phyloP scores from a whole-genome alignment of 2,797 vertebrate genomes.

The Esox masquinongy region DNA sequence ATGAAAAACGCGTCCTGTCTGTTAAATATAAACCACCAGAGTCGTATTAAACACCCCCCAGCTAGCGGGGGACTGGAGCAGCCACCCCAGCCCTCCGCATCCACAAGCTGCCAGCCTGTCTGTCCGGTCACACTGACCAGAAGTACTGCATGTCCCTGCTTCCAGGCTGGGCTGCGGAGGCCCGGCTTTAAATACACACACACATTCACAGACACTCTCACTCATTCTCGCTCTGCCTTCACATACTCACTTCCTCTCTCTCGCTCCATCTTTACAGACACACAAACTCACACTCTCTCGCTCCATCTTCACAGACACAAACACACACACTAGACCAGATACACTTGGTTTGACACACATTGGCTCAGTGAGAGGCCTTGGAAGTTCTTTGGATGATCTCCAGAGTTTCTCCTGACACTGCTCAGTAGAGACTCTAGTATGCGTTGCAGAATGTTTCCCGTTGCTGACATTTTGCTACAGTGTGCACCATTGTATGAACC shows the following conservation, averaged over 20 bases:
- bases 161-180: neutral
- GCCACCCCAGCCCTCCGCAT: neutral
- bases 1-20: neutral
- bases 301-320: too few species aligned
- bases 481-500: neutral
- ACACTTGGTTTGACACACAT: neutral
- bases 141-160: neutral
- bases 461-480: too few species aligned
- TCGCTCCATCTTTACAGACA: too few species aligned
- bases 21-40: slow-evolving; percentile 2
- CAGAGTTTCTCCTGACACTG: too few species aligned
- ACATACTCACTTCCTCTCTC: neutral
- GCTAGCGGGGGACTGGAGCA: neutral
- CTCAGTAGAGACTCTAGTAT: too few species aligned
- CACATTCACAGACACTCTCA: neutral
- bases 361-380: neutral
- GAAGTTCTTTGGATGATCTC: neutral
- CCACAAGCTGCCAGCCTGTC: neutral
- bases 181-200: neutral
- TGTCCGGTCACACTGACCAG: neutral
- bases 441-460: too few species aligned
- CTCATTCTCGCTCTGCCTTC: neutral
- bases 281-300: too few species aligned
- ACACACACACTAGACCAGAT: neutral
- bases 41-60: neutral